Conservation (phyloP, 2,797 vertebrate species). For the Enteromius anoplus region DNA sequence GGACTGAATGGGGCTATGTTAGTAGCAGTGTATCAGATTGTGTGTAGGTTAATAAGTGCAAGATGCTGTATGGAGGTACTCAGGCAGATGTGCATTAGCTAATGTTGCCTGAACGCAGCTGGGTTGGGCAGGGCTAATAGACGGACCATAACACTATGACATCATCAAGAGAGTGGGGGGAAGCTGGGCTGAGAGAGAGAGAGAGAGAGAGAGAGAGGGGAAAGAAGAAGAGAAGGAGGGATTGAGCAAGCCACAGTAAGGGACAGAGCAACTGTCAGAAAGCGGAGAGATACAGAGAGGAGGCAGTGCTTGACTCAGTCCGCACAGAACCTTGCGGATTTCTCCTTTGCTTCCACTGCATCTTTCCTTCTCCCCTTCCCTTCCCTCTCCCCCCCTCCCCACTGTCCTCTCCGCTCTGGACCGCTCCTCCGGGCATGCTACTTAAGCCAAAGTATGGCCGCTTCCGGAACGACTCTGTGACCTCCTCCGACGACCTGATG, state of each 20-base stretch:
- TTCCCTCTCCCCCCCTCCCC: slow-evolving; percentile 60
- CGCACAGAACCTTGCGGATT: slow-evolving; percentile 59
- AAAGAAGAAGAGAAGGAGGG: slow-evolving; percentile 60
- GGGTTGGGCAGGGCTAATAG: slow-evolving; percentile 80
- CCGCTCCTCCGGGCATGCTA: slow-evolving; percentile 86
- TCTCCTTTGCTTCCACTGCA: slow-evolving; percentile 37
- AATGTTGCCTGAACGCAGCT: slow-evolving; percentile 77
- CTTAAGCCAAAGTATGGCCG: slow-evolving; percentile 92
- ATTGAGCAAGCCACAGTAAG: slow-evolving; percentile 58
- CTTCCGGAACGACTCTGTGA: slow-evolving; percentile 89
- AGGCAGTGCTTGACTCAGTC: slow-evolving; percentile 66
- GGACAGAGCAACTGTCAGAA: slow-evolving; percentile 55
- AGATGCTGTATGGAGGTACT: slow-evolving; percentile 54
- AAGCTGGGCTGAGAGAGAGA: slow-evolving; percentile 55
- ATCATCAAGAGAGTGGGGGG: slow-evolving; percentile 78
- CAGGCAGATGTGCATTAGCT: slow-evolving; percentile 77
- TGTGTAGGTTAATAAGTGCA: slow-evolving; percentile 37
- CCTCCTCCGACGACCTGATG: slow-evolving; percentile 86
- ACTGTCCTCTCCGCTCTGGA: slow-evolving; percentile 70
- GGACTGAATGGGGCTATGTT: background rate
- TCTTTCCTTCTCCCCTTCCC: slow-evolving; percentile 49
- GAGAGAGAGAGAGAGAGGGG: slow-evolving; percentile 58
- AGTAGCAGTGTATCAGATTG: slow-evolving; percentile 13
- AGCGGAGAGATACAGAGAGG: slow-evolving; percentile 65
- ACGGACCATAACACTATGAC: slow-evolving; percentile 81